A percentile compares a stretch with the other conserved stretches of the same genome.
Conservation (phyloP, 2,797 vertebrate species). For the Enteromius argenteus region DNA sequence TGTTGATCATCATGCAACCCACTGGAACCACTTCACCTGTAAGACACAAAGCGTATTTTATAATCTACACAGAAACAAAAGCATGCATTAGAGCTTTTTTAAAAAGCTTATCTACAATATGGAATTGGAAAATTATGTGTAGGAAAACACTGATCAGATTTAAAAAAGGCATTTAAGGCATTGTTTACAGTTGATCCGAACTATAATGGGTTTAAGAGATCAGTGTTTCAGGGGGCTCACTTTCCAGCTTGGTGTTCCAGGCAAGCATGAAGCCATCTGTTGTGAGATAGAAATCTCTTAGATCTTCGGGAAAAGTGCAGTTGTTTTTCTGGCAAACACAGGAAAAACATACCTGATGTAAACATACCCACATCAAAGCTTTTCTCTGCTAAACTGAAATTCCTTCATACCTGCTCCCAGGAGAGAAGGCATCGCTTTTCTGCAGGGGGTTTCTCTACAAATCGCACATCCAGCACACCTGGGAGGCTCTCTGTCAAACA, state of each 20-base stretch:
- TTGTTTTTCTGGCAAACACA: constrained; percentile 85
- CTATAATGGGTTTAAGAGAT: neutral
- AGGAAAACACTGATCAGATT: neutral
- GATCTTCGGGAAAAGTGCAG: constrained; percentile 90
- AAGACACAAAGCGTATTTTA: constrained; percentile 57
- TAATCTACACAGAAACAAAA: neutral
- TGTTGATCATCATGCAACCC: constrained; percentile 91
- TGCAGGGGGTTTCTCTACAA: constrained; percentile 89
- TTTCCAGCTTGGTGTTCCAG: constrained; percentile 91
- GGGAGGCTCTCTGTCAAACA: constrained; percentile 85
- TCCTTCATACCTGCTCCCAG: constrained; percentile 90
- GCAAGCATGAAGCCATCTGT: constrained; percentile 92
- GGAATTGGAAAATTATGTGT: neutral
- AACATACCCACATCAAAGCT: neutral
- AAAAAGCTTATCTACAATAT: neutral
- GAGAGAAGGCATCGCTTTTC: constrained; percentile 89
- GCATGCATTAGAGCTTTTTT: neutral
- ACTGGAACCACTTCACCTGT: constrained; percentile 88
- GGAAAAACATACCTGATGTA: neutral
- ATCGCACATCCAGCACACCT: constrained; percentile 88
- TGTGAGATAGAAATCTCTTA: constrained; percentile 95
- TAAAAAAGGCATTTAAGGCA: neutral
- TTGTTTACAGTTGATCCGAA: neutral
- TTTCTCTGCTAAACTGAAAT: neutral
- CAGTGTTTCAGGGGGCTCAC: constrained; percentile 72